Conservation (phyloP, 2,888 invertebrate species). For the Strigamia crassipes region DNA sequence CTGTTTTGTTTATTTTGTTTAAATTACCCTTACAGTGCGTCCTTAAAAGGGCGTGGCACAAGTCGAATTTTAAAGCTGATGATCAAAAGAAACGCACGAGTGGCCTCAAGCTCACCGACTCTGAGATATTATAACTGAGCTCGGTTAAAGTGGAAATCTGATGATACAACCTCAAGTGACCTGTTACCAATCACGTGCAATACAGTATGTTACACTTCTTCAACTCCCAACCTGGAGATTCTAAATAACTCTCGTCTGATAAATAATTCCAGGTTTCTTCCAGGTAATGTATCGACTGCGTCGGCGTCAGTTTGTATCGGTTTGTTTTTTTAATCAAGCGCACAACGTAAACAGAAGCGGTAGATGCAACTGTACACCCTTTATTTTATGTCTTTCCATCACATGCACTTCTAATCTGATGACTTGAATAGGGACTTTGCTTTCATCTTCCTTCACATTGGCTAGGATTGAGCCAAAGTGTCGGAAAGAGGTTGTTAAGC, state of each 20-base stretch:
- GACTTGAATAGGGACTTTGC: conserved; percentile 35
- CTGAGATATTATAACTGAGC: background rate
- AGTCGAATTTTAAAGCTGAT: background rate
- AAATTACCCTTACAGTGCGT: background rate
- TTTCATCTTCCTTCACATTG: conserved; percentile 38
- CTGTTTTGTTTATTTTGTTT: too few species aligned
- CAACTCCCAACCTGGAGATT: background rate
- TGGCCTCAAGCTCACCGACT: background rate
- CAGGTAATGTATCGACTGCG: too few species aligned
- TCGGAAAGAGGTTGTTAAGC: conserved; percentile 42
- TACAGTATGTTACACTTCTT: background rate
- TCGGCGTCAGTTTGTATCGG: background rate
- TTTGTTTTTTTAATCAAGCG: background rate
- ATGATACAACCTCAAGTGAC: conserved; percentile 24
- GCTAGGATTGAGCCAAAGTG: conserved; percentile 33
- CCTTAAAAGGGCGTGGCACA: background rate
- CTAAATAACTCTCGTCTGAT: background rate
- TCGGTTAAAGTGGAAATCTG: background rate
- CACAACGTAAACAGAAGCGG: conserved; percentile 3
- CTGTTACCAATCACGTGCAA: conserved; percentile 21
- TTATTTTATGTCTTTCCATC: conserved; percentile 32
- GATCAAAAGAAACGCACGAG: background rate
- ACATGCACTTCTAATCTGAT: conserved; percentile 40
- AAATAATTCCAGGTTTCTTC: too few species aligned
- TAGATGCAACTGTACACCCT: conserved; percentile 16